Conservation (phyloP, 2,113 vertebrate species). For the Suncus etruscus region DNA sequence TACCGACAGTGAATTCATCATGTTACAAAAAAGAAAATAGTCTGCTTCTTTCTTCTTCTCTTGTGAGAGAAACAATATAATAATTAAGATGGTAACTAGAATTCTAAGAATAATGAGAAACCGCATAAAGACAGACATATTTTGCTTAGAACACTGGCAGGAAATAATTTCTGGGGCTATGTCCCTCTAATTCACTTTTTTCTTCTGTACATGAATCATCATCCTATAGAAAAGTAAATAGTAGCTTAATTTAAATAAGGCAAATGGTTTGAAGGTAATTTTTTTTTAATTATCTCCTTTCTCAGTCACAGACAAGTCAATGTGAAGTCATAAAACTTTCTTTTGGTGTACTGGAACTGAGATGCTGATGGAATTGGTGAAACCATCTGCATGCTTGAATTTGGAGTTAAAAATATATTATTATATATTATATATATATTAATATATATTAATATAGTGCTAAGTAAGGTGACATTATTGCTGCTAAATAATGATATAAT, state of each 20-base stretch:
- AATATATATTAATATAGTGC: slow-evolving; percentile 22
- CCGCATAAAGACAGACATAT: slow-evolving; percentile 46
- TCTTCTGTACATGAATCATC: slow-evolving; percentile 71
- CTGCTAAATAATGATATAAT: too few relatives aligned
- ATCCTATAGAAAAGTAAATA: slow-evolving; percentile 78
- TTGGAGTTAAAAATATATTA: background rate
- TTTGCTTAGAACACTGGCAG: slow-evolving; percentile 72
- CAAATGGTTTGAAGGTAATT: slow-evolving; percentile 71
- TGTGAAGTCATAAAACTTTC: slow-evolving; percentile 71
- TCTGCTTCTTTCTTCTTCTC: slow-evolving; percentile 54
- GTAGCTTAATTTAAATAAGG: slow-evolving; percentile 77
- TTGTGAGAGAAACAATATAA: slow-evolving; percentile 62
- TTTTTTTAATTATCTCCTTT: slow-evolving; percentile 58
- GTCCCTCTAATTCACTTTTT: slow-evolving; percentile 68
- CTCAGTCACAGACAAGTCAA: slow-evolving; percentile 60
- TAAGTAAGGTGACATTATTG: background rate
- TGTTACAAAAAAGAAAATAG: slow-evolving; percentile 70
- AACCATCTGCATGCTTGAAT: background rate
- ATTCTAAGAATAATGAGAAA: slow-evolving; percentile 78
- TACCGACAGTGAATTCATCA: slow-evolving; percentile 68
- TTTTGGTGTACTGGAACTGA: slow-evolving; percentile 46
- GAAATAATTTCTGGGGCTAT: slow-evolving; percentile 66
- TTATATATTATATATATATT: too few relatives aligned
- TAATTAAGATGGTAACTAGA: slow-evolving; percentile 76
- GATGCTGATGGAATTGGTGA: slow-evolving; percentile 22